A percentile compares a stretch with the other conserved stretches of the same genome.
These are phyloP conservation scores for Chelidonichthys spinosus DNA, from an alignment of 2,797 vertebrate genomes.

Conservation along the genomic window DNA sequence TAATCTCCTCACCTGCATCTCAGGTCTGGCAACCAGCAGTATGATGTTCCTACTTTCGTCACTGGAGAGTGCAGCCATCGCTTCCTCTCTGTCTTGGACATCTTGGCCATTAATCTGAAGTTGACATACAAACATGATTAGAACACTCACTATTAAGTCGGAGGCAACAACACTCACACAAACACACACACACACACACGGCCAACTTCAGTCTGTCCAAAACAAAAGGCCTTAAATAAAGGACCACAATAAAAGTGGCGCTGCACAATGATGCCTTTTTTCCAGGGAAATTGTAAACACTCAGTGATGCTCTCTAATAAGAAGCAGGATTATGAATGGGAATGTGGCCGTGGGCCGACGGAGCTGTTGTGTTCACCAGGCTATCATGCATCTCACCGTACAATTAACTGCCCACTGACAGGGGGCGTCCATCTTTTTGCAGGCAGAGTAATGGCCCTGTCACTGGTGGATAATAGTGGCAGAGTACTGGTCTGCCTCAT, in stretches of 20 bases:
- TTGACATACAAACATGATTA: slow-evolving; percentile 76
- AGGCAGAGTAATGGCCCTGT: slow-evolving; percentile 96
- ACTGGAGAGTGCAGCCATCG: slow-evolving; percentile 91
- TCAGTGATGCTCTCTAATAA: slow-evolving; percentile 80
- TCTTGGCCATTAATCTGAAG: slow-evolving; percentile 96
- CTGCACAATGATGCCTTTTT: slow-evolving; percentile 63
- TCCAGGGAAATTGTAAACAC: slow-evolving; percentile 83
- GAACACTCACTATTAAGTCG: slow-evolving; percentile 6
- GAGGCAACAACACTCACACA: slow-evolving; percentile 43
- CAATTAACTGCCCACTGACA: slow-evolving; percentile 96
- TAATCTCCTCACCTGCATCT: slow-evolving; percentile 88
- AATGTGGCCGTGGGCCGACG: slow-evolving; percentile 85
- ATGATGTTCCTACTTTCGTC: slow-evolving; percentile 92
- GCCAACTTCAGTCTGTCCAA: slow-evolving; percentile 11
- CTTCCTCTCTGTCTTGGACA: slow-evolving; percentile 92
- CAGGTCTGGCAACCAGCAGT: slow-evolving; percentile 92
- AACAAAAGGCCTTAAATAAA: slow-evolving; percentile 42
- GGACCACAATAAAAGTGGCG: slow-evolving; percentile 38
- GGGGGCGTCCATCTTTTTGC: slow-evolving; percentile 95
- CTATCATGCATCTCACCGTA: slow-evolving; percentile 92
- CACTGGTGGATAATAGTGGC: slow-evolving; percentile 93
- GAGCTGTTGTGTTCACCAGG: slow-evolving; percentile 88
- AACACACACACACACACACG: not conserved
- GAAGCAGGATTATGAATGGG: slow-evolving; percentile 87
- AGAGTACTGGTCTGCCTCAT: slow-evolving; percentile 84